These are phyloP conservation scores for Eulacestoma nigropectus DNA, from an alignment of 2,113 vertebrate species.

Conservation along the genomic window DNA sequence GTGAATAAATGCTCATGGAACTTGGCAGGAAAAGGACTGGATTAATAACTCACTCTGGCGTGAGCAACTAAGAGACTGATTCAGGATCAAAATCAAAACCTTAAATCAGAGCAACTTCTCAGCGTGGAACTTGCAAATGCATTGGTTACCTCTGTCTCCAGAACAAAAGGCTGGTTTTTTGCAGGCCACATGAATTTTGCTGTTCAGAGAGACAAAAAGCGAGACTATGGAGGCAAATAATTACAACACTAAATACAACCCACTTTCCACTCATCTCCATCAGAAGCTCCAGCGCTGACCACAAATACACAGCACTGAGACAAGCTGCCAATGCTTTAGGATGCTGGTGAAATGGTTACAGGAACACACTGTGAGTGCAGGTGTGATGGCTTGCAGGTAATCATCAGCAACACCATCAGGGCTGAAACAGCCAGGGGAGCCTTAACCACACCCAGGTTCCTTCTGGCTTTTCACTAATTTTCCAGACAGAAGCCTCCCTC, in stretches of 20 bases:
- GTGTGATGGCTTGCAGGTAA: background rate
- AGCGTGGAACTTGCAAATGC: background rate
- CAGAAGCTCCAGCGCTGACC: background rate
- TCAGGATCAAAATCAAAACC: background rate
- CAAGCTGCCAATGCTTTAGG: background rate
- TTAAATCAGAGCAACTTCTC: constrained; percentile 12
- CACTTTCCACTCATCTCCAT: background rate
- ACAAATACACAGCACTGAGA: background rate
- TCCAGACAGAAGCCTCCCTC: background rate
- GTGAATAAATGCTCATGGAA: background rate
- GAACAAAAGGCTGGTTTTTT: background rate
- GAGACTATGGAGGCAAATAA: background rate
- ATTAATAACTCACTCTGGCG: background rate
- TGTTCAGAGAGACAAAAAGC: background rate
- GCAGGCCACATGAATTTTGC: background rate
- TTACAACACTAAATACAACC: background rate
- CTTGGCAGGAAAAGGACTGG: background rate
- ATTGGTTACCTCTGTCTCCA: background rate
- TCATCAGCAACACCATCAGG: background rate
- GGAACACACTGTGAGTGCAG: background rate
- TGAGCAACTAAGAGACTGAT: background rate
- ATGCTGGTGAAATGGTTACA: background rate
- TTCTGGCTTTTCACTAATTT: background rate
- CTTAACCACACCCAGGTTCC: background rate
- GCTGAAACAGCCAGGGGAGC: background rate